Percentiles rank a stretch among this genome's conserved stretches.
phyloP scores from a whole-genome alignment of 2,888 invertebrate species.

The Branchipolynoe longqiensis region DNA sequence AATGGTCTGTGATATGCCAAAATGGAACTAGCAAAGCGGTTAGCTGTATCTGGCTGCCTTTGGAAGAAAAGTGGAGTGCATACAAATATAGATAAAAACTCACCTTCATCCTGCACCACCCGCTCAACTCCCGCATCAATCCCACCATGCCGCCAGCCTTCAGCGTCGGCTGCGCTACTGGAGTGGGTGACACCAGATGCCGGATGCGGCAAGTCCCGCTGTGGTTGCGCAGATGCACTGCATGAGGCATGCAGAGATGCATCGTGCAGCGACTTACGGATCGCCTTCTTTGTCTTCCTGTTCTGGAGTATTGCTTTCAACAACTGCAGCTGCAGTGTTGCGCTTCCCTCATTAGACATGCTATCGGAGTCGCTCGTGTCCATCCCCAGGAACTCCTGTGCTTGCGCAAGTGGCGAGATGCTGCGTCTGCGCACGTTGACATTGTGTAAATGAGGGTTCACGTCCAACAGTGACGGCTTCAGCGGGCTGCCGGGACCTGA shows the following conservation, averaged over 20 bases:
- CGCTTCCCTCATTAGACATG: conserved; percentile 34
- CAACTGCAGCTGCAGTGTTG: conserved; percentile 61
- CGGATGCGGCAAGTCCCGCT: not conserved
- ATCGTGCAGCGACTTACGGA: conserved; percentile 27
- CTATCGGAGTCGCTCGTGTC: conserved; percentile 49
- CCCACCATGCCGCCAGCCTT: no score
- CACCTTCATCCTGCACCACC: conserved; percentile 1
- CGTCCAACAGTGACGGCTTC: not conserved
- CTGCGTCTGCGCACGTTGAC: conserved; percentile 59
- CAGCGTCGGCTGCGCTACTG: not conserved
- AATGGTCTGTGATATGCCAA: no score
- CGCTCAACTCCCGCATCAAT: no score
- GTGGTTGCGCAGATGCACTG: not conserved
- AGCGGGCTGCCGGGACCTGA: conserved; percentile 2
- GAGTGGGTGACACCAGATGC: not conserved
- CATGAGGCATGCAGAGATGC: not conserved
- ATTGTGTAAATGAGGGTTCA: conserved; percentile 58
- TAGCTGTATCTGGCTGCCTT: no score
- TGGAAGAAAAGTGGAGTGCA: no score
- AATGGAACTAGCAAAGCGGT: no score
- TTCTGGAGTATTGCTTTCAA: conserved; percentile 62
- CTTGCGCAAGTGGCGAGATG: conserved; percentile 52
- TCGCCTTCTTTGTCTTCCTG: conserved; percentile 52
- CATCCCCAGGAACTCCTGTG: conserved; percentile 34
- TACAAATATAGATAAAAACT: not conserved